Conservation (phyloP, 1,140 invertebrate species). For the Trissolcus basalis region DNA sequence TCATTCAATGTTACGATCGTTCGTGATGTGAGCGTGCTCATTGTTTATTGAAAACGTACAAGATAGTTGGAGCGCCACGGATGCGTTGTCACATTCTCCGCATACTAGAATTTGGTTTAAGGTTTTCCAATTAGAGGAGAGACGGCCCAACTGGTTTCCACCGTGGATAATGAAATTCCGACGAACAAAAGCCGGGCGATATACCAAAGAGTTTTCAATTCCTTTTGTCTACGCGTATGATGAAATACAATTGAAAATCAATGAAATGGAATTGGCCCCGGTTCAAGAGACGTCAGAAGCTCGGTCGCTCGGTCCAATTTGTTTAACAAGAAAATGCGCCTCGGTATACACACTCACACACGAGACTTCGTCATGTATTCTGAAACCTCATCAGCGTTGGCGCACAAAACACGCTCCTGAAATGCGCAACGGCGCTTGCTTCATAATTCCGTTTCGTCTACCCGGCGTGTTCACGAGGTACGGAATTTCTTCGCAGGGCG, state of each 20-base stretch:
- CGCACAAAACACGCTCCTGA: not conserved
- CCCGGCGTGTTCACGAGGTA: too few relatives aligned
- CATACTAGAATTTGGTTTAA: conserved; percentile 23
- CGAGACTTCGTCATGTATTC: too few relatives aligned
- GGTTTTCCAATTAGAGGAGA: conserved; percentile 14
- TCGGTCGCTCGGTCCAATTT: too few relatives aligned
- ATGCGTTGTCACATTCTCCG: conserved; percentile 13
- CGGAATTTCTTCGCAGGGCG: too few relatives aligned
- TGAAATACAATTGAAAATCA: not conserved
- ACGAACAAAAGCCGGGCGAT: not conserved
- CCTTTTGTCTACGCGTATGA: not conserved
- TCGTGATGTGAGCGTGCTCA: not conserved
- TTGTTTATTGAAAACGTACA: conserved; percentile 24
- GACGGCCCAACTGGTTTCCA: conserved; percentile 9
- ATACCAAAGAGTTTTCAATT: not conserved
- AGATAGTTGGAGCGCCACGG: conserved; percentile 1
- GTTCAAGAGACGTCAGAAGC: too few relatives aligned
- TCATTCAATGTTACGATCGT: too few relatives aligned
- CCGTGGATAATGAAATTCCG: conserved; percentile 9
- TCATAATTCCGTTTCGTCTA: conserved; percentile 7
- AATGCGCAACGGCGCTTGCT: conserved; percentile 8
- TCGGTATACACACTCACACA: too few relatives aligned
- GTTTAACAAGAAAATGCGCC: too few relatives aligned
- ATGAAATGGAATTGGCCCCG: not conserved
- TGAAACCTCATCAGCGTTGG: too few relatives aligned